Base-by-base conservation (phyloP, 2,888 invertebrate species). In the Eumacrocentrus americanus region DNA sequence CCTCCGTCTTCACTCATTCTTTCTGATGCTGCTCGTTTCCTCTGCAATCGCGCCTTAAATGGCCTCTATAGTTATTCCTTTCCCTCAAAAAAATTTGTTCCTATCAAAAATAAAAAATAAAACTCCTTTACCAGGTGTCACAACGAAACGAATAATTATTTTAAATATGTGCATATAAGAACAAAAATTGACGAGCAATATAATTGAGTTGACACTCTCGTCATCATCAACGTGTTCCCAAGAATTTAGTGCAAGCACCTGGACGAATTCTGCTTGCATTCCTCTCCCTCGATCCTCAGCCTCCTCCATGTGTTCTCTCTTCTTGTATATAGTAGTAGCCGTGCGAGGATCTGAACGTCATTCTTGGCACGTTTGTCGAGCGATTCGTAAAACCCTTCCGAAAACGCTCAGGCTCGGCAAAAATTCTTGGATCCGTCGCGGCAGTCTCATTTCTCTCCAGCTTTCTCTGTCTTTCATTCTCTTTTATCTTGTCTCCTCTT, bases 311-410 rank as follows among this genome's bases (percentile, higher is more conserved):
- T 5, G 25, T 34, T 14, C 42, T 44, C 5, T 22, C 22, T 16
- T 16, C 16, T 16, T 14, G 14, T 40, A 18, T 16, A 44, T 25
- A 18, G 34, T 29, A n/a, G 44, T 54, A 54, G 54, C 42, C 14
- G 42, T 16, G 50, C 18, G 62, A 51, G 52, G 50, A 66, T 64
- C 56, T 34, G 44, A 38, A 52, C 42, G 70, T 73, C 68, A 76
- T 76, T 76, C 74, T 63, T 69, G 70, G 73, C 75, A 74, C 73
- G 72, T 74, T 70, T 72, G 70, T 65, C 66, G 67, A 70, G 67
- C 69, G 72, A 76, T 75, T 72, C 71, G 71, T 70, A 72, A 75
- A 77, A 73, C 69, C 72, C 66, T 70, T 60, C 50, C 70, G 72
- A 74, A 74, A 73, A 74, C 69, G 70, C 61, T 62, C 58, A 65